Conservation (phyloP, 2,797 vertebrate species). For the Galaxias olidus region DNA sequence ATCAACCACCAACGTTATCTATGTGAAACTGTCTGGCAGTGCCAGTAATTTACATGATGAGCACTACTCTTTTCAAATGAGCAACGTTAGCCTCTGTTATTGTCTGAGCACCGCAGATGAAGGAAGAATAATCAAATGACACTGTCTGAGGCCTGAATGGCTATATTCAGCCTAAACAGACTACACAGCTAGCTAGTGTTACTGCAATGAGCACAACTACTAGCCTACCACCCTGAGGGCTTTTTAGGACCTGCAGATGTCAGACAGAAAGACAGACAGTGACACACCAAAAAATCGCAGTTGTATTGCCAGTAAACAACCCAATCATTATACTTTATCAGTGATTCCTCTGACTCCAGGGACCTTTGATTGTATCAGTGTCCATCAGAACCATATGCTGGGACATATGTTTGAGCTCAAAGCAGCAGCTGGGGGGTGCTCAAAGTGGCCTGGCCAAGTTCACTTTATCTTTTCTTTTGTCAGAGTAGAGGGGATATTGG, state of each 20-base stretch:
- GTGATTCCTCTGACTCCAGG: slow-evolving; percentile 34
- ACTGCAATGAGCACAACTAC: slow-evolving; percentile 30
- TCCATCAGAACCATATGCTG: slow-evolving; percentile 52
- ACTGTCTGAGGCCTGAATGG: too few species aligned
- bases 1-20: too few species aligned
- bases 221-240: slow-evolving; percentile 14
- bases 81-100: slow-evolving; percentile 14
- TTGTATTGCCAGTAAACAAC: slow-evolving; percentile 49
- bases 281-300: not conserved
- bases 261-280: slow-evolving; percentile 2
- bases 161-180: too few species aligned
- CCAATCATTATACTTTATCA: slow-evolving; percentile 51
- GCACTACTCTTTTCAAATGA: too few species aligned
- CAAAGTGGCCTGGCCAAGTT: too few species aligned
- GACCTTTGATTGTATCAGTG: slow-evolving; percentile 49
- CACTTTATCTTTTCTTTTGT: slow-evolving; percentile 30
- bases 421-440: slow-evolving; percentile 17
- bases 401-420: slow-evolving; percentile 44
- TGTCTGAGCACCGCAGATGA: slow-evolving; percentile 31
- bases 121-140: slow-evolving; percentile 39
- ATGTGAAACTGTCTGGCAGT: too few species aligned
- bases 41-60: too few species aligned
- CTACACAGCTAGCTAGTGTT: slow-evolving; percentile 2
- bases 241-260: slow-evolving; percentile 28
- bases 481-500: slow-evolving; percentile 36